Evolutionary conservation across 2,888 invertebrate species (phyloP).

Genomic region (Heterodera filipjevi): DNA sequence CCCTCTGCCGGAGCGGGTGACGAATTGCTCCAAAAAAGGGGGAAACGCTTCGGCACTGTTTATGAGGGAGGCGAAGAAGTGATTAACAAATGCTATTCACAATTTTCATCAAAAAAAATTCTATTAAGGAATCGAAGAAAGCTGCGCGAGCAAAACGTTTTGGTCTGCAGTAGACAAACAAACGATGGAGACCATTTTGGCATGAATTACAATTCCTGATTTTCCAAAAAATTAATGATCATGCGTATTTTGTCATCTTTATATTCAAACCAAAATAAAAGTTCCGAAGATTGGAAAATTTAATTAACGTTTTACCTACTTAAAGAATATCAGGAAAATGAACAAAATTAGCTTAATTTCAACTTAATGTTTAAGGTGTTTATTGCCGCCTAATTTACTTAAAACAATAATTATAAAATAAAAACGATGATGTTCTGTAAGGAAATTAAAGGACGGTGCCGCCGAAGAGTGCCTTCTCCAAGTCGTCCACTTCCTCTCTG

Average conservation of each 20-base stretch:
- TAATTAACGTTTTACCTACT: no score
- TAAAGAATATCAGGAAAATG: no score
- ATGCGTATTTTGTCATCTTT: not conserved
- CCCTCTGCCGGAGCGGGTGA: not conserved
- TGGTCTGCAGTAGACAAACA: not conserved
- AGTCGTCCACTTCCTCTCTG: slow-evolving; percentile 23
- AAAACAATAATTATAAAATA: no score
- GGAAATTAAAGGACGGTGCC: slow-evolving; percentile 10
- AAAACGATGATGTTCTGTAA: no score
- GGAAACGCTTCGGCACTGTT: slow-evolving; percentile 15
- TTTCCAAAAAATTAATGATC: not conserved
- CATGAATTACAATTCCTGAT: not conserved
- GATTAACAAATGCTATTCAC: not conserved
- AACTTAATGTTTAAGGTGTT: no score
- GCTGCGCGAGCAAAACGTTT: slow-evolving; percentile 31
- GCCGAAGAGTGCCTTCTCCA: slow-evolving; percentile 23
- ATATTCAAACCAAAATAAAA: not conserved
- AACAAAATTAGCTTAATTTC: no score
- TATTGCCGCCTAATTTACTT: no score
- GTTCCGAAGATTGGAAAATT: no score
- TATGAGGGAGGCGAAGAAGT: slow-evolving; percentile 7
- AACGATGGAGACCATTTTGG: not conserved
- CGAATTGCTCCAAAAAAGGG: slow-evolving; percentile 26
- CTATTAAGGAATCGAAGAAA: slow-evolving; percentile 26
- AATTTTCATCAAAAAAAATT: not conserved